Conservation (phyloP, 1,140 invertebrate species). For the Muscidifurax raptorellus region DNA sequence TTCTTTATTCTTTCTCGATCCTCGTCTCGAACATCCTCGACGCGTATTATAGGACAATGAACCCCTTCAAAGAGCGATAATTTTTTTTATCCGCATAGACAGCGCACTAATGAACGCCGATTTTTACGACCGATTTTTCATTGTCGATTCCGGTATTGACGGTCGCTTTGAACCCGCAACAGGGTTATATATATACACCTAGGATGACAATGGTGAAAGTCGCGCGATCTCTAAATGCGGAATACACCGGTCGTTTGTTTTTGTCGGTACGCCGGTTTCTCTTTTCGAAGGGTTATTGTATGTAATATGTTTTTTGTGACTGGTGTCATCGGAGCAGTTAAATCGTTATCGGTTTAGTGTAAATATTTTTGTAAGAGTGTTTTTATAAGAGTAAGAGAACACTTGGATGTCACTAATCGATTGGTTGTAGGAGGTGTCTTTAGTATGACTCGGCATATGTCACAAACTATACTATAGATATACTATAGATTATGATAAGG, state of each 20-base stretch:
- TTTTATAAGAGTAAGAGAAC: too few relatives aligned
- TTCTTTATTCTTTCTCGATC: neutral
- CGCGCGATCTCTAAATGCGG: neutral
- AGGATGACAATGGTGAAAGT: neutral
- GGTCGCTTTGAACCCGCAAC: neutral
- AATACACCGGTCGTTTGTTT: neutral
- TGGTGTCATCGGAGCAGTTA: neutral
- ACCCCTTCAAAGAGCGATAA: neutral
- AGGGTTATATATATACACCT: neutral
- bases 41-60: neutral
- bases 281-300: neutral
- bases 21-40: neutral
- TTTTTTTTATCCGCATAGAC: neutral
- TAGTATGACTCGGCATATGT: too few relatives aligned
- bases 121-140: neutral
- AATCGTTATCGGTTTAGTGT: too few relatives aligned
- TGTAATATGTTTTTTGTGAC: neutral
- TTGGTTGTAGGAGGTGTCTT: too few relatives aligned
- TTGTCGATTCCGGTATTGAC: neutral
- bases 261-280: neutral
- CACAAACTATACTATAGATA: too few relatives aligned
- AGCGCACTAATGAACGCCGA: neutral
- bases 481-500: too few relatives aligned
- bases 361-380: too few relatives aligned
- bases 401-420: too few relatives aligned